Conservation (phyloP, 2,888 invertebrate genomes). For the Neria commutata region DNA sequence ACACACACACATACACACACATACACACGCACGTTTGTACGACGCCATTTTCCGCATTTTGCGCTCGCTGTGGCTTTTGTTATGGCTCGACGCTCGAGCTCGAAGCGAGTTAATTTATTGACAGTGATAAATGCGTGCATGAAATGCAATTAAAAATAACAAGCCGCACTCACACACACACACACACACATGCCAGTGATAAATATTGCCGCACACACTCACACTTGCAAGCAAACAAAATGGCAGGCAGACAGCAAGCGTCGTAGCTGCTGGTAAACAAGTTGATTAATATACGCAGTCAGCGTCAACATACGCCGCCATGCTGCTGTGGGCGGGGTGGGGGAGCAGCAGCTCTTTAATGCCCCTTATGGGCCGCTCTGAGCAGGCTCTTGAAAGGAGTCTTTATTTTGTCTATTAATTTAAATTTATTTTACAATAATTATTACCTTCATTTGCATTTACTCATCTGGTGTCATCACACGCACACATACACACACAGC, state of each 20-base stretch:
- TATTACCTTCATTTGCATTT: neutral
- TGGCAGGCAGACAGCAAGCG: neutral
- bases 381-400: neutral
- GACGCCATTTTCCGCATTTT: too few species aligned
- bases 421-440: neutral
- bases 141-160: slow-evolving; percentile 30
- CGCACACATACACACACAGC: neutral
- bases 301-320: neutral
- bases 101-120: slow-evolving; percentile 16
- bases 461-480: neutral
- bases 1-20: neutral
- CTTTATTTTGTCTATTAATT: neutral
- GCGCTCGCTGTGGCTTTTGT: slow-evolving; percentile 9
- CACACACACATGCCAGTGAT: neutral
- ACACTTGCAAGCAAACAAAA: neutral
- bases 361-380: neutral
- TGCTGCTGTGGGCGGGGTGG: neutral
- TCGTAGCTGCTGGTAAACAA: neutral
- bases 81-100: neutral
- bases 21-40: neutral
- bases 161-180: neutral
- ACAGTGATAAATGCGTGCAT: slow-evolving; percentile 30
- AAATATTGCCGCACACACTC: neutral
- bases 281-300: neutral
- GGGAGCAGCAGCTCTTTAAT: neutral